Evolutionary conservation across 2,113 vertebrate genomes (phyloP), one percentile per base, ranked within the genome.

Genomic region (Callospermophilus lateralis): DNA sequence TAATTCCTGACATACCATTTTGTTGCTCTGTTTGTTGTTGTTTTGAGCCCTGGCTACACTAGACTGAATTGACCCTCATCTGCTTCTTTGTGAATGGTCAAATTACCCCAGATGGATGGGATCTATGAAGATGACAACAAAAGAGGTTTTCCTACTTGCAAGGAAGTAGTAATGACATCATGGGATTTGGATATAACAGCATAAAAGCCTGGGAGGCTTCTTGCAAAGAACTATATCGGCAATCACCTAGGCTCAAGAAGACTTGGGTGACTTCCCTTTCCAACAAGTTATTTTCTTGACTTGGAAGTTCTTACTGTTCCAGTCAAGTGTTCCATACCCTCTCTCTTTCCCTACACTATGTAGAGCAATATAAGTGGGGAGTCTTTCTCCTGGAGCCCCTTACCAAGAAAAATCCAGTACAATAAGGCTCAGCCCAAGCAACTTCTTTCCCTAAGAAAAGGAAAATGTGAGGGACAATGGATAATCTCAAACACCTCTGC

Each of bases 391-490:
- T 45, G 13, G 34, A 70, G 26, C 32, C 22, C 63, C 13, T 19
- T 53, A 30, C 28, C 58, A 30, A 5, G 16, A 30, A 5, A 74
- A 13, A 4, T 1, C 4, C 9, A 67, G 15, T 28, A 12, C 13
- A 12, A 28, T 13, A n/a, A 79, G 19, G 37, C 17, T 3, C 53
- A 55, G 45, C 22, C 67, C 6, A 76, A 42, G 34, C 24, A 32
- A 63, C 13, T 32, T 15, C 22, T 76, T 55, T 39, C 42, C 26
- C 16, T 28, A 8, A 55, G n/a, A 77, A 80, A 77, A 37, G 32
- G n/a, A 3, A 13, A 34, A 73, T 1, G 0, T 9, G 42, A 63
- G 24, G 4, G 16, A 39, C 1, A 28, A 12, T 12, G 1, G 10
- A 4, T 7, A 34, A 1, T 6, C 2, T 30, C 65, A 84, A 26